These are phyloP conservation scores for Hofmannophila pseudospretella DNA, from an alignment of 2,888 invertebrate species.

Conservation along the genomic window DNA sequence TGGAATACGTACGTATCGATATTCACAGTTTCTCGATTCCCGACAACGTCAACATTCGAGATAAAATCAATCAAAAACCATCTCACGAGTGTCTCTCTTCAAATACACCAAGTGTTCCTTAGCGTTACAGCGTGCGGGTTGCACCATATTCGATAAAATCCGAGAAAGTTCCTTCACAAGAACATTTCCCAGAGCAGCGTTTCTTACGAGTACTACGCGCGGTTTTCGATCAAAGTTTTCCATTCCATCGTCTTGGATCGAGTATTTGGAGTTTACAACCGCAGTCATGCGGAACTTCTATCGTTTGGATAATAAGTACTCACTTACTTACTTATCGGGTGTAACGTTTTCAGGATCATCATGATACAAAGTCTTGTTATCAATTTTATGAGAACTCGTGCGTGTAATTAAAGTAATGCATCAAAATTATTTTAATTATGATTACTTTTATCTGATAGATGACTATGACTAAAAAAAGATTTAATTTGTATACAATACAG, in stretches of 20 bases:
- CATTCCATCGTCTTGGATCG: slow-evolving; percentile 43
- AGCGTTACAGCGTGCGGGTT: slow-evolving; percentile 22
- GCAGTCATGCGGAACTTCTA: slow-evolving; percentile 22
- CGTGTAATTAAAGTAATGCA: too few species aligned
- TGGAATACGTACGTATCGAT: background rate
- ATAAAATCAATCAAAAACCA: slow-evolving; percentile 64
- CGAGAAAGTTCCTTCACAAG: slow-evolving; percentile 38
- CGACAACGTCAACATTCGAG: slow-evolving; percentile 18
- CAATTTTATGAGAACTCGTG: too few species aligned
- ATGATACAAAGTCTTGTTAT: too few species aligned
- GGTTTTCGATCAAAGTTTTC: slow-evolving; percentile 72
- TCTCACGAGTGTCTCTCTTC: slow-evolving; percentile 50
- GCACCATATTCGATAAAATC: slow-evolving; percentile 64
- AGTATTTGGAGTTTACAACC: slow-evolving; percentile 28
- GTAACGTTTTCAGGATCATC: background rate
- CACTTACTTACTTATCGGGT: too few species aligned
- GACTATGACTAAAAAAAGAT: too few species aligned
- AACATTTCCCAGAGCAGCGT: slow-evolving; percentile 53
- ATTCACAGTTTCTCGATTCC: background rate
- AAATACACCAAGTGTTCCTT: slow-evolving; percentile 49
- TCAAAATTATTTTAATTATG: too few species aligned
- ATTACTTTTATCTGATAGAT: too few species aligned
- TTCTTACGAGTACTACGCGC: slow-evolving; percentile 54
- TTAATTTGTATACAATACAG: too few species aligned
- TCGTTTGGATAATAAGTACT: slow-evolving; percentile 7